These are phyloP conservation scores for Porites australiensis DNA, from an alignment of 64 coral and sea anemone genomes.

Conservation along the genomic window DNA sequence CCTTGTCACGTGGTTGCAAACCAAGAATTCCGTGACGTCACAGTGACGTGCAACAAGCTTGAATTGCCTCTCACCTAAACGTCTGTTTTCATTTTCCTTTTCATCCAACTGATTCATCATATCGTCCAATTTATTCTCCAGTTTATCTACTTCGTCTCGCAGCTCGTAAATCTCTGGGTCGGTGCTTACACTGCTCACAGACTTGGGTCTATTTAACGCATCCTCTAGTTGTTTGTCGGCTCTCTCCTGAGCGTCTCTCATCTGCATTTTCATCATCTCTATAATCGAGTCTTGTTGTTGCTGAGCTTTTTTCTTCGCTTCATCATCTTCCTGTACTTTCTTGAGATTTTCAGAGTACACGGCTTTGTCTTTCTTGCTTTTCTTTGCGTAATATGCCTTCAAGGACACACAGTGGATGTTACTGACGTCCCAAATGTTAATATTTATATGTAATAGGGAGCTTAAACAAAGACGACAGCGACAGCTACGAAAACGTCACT, in stretches of 20 bases:
- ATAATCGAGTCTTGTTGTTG: constrained; percentile 90
- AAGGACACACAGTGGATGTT: background rate
- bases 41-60: no score
- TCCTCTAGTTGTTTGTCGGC: constrained; percentile 80
- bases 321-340: constrained; percentile 78
- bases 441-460: no score
- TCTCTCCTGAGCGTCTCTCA: constrained; percentile 87
- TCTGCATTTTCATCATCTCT: constrained; percentile 99
- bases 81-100: constrained; percentile 88
- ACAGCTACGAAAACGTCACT: no score
- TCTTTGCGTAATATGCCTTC: constrained; percentile 76
- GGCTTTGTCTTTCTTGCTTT: constrained; percentile 72
- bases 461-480: no score
- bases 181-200: constrained; percentile 70
- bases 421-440: background rate
- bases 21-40: no score
- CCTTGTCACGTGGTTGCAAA: no score
- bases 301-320: constrained; percentile 58
- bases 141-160: constrained; percentile 67
- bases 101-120: constrained; percentile 87
- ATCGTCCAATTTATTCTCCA: constrained; percentile 91
- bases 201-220: constrained; percentile 75
- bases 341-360: constrained; percentile 77
- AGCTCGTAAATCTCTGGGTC: constrained; percentile 88
- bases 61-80: constrained; percentile 62